Evolutionary conservation across 2,113 vertebrate species (phyloP), one percentile per base, ranked within the genome.

Genomic region (Scomber japonicus): DNA sequence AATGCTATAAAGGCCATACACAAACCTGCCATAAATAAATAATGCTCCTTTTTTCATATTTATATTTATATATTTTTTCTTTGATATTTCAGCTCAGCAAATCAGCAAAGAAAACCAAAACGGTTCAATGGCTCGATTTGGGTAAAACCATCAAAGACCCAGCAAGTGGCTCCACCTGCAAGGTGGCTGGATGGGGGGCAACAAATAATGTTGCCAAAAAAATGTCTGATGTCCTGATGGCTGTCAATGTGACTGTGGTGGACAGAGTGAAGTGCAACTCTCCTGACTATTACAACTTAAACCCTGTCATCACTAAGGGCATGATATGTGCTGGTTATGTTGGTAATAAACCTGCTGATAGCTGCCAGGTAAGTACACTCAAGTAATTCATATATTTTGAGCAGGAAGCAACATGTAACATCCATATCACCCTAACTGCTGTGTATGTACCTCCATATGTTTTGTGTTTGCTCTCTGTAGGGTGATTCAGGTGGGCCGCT

Each of bases 401-500:
- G 5, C 14, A 27, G 27, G 13, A 21, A 27, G 6, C 19, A 27
- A 24, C 12, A 6, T 49, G 9, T 65, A 50, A 50, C 11, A 45
- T 7, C 53, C 24, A 48, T 8, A 48, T 10, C 11, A 17, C 0
- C 4, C 3, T 30, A 11, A 49, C 17, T 11, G 1, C 13, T 17
- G 11, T 17, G 1, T 46, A 15, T 24, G 8, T 4, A 0, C n/a
- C 5, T 44, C 3, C 40, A 59, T 31, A 27, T 57, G 2, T 68
- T 0, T 2, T 48, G 13, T 60, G 11, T 65, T 59, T 68, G 67
- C 1, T 71, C 35, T 50, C 55, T 56, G 5, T 2, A 95, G 94
- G 94, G 93, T 2, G 94, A 94, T 70, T 95, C 94, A 3, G 94
- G 94, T 40, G 94, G 94, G 0, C 94, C 94, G 0, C 84, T 95